phyloP scores from a whole-genome alignment of 1,140 invertebrate species.

The Manduca sexta region DNA sequence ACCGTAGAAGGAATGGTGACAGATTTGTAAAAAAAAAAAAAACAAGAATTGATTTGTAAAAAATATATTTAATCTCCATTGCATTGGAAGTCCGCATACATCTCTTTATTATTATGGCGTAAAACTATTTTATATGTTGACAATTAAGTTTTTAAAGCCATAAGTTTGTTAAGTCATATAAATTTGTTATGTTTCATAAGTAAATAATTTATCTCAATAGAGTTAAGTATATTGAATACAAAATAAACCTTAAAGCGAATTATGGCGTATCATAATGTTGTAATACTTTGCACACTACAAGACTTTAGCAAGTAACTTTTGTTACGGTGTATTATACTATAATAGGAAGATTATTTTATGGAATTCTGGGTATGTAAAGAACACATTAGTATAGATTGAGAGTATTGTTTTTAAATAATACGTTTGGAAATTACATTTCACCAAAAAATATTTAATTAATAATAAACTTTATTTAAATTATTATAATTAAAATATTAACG shows the following conservation, averaged over 20 bases:
- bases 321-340: background rate
- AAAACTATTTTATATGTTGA: slow-evolving; percentile 44
- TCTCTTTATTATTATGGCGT: slow-evolving; percentile 40
- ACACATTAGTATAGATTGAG: too few species aligned
- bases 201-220: slow-evolving; percentile 54
- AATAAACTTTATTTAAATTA: too few species aligned
- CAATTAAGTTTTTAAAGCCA: slow-evolving; percentile 59
- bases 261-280: slow-evolving; percentile 31
- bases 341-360: background rate
- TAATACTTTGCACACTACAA: slow-evolving; percentile 8
- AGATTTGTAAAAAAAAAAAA: slow-evolving; percentile 74
- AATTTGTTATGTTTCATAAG: slow-evolving; percentile 33
- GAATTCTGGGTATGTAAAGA: too few species aligned
- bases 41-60: slow-evolving; percentile 35
- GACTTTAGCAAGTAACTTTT: background rate
- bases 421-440: too few species aligned
- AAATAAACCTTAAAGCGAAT: slow-evolving; percentile 30
- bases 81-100: slow-evolving; percentile 48
- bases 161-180: slow-evolving; percentile 58
- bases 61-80: slow-evolving; percentile 69
- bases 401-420: too few species aligned
- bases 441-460: too few species aligned
- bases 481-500: too few species aligned
- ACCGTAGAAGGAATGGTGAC: slow-evolving; percentile 78
- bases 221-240: slow-evolving; percentile 60